These are phyloP conservation scores for Carassius gibelio DNA, from an alignment of 2,113 vertebrate genomes.

Conservation along the genomic window DNA sequence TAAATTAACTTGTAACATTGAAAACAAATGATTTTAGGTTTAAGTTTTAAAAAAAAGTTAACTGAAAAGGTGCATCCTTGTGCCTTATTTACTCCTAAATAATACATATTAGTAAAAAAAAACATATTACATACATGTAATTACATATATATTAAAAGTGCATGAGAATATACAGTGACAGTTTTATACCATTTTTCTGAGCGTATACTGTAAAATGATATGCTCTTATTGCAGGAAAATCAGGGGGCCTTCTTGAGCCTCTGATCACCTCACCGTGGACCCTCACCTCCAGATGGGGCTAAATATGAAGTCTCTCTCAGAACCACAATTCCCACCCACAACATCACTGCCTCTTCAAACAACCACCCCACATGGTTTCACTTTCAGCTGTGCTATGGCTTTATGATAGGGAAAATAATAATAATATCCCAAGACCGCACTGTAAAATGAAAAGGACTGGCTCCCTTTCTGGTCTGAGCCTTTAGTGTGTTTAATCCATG, in stretches of 20 bases:
- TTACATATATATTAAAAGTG: no score
- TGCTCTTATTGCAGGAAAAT: background rate
- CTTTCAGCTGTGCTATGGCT: slow-evolving; percentile 77
- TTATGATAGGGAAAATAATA: slow-evolving; percentile 79
- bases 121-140: no score
- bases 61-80: no score
- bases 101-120: no score
- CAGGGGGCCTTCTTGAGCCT: background rate
- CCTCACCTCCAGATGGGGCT: background rate
- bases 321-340: background rate
- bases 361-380: slow-evolving; percentile 81
- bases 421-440: slow-evolving; percentile 77
- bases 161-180: background rate
- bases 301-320: background rate
- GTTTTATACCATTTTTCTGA: no score
- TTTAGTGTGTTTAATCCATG: slow-evolving; percentile 15
- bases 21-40: background rate
- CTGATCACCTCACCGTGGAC: background rate
- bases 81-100: no score
- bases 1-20: background rate
- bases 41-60: no score
- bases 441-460: slow-evolving; percentile 66
- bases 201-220: background rate
- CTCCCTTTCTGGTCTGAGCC: background rate
- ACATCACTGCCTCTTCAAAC: slow-evolving; percentile 26